Evolutionary conservation across 2,113 vertebrate genomes (phyloP).

Genomic region (Formicarius rufipectus): DNA sequence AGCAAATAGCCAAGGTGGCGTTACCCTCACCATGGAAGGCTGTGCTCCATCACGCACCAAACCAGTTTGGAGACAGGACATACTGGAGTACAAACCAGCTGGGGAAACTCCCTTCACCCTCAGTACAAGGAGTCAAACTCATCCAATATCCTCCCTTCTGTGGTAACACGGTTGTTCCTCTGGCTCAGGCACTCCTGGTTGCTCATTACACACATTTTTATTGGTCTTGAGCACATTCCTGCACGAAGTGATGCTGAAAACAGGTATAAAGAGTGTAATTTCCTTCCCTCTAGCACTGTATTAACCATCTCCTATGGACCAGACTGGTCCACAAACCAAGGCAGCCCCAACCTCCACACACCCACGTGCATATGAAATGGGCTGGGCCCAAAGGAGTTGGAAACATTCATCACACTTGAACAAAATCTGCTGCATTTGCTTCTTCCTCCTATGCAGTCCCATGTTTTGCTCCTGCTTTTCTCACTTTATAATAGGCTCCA

Average conservation of each 20-base stretch:
- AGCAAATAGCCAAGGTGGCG: neutral
- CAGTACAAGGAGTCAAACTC: neutral
- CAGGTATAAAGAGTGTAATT: neutral
- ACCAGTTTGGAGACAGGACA: neutral
- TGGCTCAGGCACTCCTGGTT: neutral
- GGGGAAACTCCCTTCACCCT: neutral
- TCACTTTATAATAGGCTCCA: neutral
- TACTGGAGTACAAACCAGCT: neutral
- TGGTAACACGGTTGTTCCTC: neutral
- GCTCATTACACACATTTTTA: neutral
- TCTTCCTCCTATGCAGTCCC: neutral
- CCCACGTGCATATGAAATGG: neutral
- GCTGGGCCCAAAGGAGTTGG: neutral
- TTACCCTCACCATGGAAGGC: rapidly evolving
- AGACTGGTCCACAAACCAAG: neutral
- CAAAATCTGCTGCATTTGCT: neutral
- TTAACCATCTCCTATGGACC: neutral
- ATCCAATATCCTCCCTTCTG: neutral
- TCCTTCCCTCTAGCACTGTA: neutral
- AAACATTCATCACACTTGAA: neutral
- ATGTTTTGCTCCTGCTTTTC: neutral
- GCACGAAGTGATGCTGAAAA: neutral
- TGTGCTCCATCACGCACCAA: neutral
- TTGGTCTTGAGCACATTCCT: neutral
- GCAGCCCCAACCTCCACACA: neutral